Conservation (phyloP, 2,113 vertebrate genomes). For the Colinus virginianus region DNA sequence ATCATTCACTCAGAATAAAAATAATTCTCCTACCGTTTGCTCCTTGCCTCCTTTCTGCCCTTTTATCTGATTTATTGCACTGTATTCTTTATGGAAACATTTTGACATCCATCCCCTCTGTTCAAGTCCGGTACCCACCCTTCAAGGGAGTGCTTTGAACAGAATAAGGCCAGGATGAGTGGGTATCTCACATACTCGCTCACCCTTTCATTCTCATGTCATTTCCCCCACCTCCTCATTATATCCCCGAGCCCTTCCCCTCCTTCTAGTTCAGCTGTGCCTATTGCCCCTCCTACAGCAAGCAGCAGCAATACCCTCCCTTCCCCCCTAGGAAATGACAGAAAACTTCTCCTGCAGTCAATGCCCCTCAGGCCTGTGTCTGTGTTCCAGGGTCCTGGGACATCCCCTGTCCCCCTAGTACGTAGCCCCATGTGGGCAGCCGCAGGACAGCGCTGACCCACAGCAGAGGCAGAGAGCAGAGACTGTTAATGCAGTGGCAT, state of each 20-base stretch:
- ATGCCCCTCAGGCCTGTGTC: neutral
- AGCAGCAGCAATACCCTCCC: neutral
- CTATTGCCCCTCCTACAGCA: conserved; percentile 31
- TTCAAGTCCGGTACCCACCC: conserved; percentile 42
- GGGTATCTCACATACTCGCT: conserved; percentile 42
- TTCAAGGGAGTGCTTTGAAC: conserved; percentile 63
- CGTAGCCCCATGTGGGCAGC: conserved; percentile 16
- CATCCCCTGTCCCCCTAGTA: neutral
- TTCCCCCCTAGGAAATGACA: conserved; percentile 14
- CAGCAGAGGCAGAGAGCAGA: neutral
- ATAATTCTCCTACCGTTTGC: conserved; percentile 38
- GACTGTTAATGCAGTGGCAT: neutral
- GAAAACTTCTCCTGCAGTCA: conserved; percentile 4
- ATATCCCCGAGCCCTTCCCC: conserved; percentile 47
- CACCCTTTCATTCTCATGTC: conserved; percentile 68
- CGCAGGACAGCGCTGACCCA: neutral
- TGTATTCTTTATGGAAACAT: conserved; percentile 64
- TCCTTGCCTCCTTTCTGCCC: conserved; percentile 56
- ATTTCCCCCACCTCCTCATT: conserved; percentile 70
- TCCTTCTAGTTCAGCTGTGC: conserved; percentile 57
- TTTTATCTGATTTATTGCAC: conserved; percentile 62
- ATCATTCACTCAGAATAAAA: conserved; percentile 67
- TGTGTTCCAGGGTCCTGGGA: neutral
- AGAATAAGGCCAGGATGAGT: conserved; percentile 44
- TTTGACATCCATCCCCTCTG: conserved; percentile 58